These are phyloP conservation scores for Dichetophora obliterata DNA, from an alignment of 2,888 invertebrate genomes.

Conservation along the genomic window DNA sequence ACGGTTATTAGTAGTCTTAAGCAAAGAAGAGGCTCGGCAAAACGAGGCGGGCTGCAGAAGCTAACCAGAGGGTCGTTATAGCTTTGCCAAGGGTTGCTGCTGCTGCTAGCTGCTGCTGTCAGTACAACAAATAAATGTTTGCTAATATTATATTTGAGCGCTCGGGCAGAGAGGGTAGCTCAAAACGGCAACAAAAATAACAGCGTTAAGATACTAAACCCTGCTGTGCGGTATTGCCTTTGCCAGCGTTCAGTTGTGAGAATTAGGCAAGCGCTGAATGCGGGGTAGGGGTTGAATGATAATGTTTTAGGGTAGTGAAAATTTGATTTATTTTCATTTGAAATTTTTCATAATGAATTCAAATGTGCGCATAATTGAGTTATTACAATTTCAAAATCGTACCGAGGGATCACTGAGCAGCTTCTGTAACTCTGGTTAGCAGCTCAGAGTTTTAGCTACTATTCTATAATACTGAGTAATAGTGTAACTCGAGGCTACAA, in stretches of 20 bases:
- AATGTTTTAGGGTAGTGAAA: constrained; percentile 16
- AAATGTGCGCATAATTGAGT: constrained; percentile 67
- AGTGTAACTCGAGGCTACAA: too few relatives aligned
- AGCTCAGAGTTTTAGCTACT: not conserved
- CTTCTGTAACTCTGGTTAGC: not conserved
- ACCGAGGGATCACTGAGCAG: not conserved
- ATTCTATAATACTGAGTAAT: not conserved
- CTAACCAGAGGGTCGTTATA: not conserved
- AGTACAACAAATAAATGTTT: not conserved
- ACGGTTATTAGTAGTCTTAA: constrained; percentile 20
- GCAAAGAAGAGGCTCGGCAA: not conserved
- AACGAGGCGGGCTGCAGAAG: not conserved
- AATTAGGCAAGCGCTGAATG: too few relatives aligned
- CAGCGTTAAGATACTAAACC: not conserved
- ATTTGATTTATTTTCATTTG: constrained; percentile 39
- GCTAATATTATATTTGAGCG: constrained; percentile 27
- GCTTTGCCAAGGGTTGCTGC: not conserved
- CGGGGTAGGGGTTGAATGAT: too few relatives aligned
- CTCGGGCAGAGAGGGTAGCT: not conserved
- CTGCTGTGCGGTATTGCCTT: constrained; percentile 1
- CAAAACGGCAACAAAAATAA: not conserved
- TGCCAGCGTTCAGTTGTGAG: not conserved
- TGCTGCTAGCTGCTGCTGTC: not conserved
- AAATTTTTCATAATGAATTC: constrained; percentile 59
- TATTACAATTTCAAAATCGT: constrained; percentile 62